A percentile compares a stretch with the other conserved stretches of the same genome.
Evolutionary conservation across 92 coral and sea anemone species (phyloP).

Genomic region (Zoanthus sansibaricus): DNA sequence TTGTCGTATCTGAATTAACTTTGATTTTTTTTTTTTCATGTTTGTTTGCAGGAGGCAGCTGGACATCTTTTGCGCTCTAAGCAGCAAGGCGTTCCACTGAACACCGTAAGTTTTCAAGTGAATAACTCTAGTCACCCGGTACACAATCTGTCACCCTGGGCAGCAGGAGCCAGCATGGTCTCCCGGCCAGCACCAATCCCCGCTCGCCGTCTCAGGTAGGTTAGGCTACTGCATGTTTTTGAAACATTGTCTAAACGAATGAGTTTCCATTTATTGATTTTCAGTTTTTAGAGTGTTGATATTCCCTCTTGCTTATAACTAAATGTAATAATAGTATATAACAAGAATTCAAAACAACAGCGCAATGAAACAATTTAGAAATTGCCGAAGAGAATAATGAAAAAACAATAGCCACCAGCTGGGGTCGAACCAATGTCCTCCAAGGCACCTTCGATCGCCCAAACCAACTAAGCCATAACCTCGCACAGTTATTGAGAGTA

Average conservation of each 20-base stretch:
- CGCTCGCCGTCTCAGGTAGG: conserved; percentile 47
- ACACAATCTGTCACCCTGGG: conserved; percentile 87
- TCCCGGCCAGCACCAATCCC: conserved; percentile 79
- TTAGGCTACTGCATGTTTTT: not conserved
- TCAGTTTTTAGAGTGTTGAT: not conserved
- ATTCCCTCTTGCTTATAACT: no score
- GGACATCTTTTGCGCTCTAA: conserved; percentile 82
- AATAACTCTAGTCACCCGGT: conserved; percentile 82
- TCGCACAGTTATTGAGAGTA: no score
- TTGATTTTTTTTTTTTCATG: no score
- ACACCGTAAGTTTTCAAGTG: conserved; percentile 66
- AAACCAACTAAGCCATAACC: no score
- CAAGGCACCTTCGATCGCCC: no score
- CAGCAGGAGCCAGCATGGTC: conserved; percentile 83
- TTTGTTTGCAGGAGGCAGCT: conserved; percentile 75
- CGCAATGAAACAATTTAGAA: no score
- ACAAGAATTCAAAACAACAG: no score
- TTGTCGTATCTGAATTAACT: not conserved
- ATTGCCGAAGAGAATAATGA: no score
- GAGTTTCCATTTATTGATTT: not conserved
- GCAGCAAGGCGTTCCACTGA: conserved; percentile 75
- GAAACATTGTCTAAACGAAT: not conserved
- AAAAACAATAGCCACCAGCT: no score
- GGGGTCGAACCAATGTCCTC: no score
- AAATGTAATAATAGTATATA: no score